phyloP scores from a whole-genome alignment of 2,113 vertebrate genomes.

The Triplophysa siluroides region DNA sequence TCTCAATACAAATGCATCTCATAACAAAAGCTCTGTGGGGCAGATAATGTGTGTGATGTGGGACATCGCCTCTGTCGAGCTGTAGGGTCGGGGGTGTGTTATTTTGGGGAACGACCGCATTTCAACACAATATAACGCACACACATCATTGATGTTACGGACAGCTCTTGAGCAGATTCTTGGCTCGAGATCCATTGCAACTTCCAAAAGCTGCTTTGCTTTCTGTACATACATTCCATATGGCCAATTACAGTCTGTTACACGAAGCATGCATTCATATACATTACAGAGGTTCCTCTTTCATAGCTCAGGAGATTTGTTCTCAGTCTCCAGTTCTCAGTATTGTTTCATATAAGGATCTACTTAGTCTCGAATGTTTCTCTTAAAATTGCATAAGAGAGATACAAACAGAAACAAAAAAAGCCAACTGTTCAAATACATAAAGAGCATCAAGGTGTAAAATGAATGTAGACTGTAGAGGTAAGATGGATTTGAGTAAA shows the following conservation, averaged over 20 bases:
- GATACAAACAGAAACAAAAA: no score
- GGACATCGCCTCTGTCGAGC: not conserved
- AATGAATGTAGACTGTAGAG: no score
- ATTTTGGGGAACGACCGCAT: slow-evolving; percentile 38
- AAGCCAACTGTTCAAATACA: no score
- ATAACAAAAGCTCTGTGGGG: slow-evolving; percentile 1
- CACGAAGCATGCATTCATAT: slow-evolving; percentile 10
- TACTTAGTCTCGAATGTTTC: no score
- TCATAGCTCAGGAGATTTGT: no score
- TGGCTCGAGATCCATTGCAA: slow-evolving; percentile 21
- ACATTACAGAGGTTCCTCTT: not conserved
- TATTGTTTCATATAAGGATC: no score
- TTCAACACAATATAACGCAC: slow-evolving; percentile 36
- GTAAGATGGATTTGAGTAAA: no score
- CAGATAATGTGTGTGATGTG: slow-evolving; percentile 39
- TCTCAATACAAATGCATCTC: slow-evolving; percentile 16
- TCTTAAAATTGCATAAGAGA: no score
- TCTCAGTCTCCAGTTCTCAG: no score
- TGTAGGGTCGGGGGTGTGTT: slow-evolving; percentile 19
- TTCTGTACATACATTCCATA: slow-evolving; percentile 23
- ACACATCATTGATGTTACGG: slow-evolving; percentile 24
- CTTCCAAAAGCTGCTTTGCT: slow-evolving; percentile 49
- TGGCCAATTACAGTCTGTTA: not conserved
- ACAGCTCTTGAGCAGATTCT: slow-evolving; percentile 30
- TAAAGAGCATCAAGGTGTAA: no score